Percentiles rank a stretch among this genome's conserved stretches.
These are phyloP conservation scores for Cercocebus atys DNA, from an alignment of 2,113 vertebrate genomes.

Conservation along the genomic window DNA sequence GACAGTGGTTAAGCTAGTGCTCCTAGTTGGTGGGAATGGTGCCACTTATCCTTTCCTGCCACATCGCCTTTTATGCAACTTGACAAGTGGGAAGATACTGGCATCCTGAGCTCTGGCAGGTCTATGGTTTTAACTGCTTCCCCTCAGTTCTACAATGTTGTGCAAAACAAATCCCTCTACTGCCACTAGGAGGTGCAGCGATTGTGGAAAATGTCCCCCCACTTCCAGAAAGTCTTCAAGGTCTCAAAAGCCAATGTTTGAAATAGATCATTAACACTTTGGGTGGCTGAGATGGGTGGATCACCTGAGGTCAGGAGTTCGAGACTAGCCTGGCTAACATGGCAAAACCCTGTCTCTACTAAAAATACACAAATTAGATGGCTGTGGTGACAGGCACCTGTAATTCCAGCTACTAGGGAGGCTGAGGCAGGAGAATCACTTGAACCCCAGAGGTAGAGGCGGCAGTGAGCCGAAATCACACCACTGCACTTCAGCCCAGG, in stretches of 20 bases:
- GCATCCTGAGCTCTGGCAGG: background rate
- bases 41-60: constrained; percentile 48
- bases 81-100: constrained; percentile 30
- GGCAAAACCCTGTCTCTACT: background rate
- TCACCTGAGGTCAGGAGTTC: background rate
- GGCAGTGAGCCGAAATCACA: no score
- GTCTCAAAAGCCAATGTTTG: background rate
- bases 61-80: constrained; percentile 27
- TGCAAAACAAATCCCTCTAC: constrained; percentile 7
- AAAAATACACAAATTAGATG: background rate
- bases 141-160: constrained; percentile 31
- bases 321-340: background rate
- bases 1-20: background rate
- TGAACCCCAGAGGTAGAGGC: no score
- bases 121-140: constrained; percentile 46
- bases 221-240: background rate
- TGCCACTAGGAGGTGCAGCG: constrained; percentile 2
- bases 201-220: background rate
- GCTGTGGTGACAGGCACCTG: no score
- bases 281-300: background rate
- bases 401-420: no score
- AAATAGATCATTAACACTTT: background rate
- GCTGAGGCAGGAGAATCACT: no score
- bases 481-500: no score
- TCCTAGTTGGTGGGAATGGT: background rate